These are phyloP conservation scores for Dendrolimus punctatus DNA, from an alignment of 1,140 invertebrate species.

Conservation along the genomic window DNA sequence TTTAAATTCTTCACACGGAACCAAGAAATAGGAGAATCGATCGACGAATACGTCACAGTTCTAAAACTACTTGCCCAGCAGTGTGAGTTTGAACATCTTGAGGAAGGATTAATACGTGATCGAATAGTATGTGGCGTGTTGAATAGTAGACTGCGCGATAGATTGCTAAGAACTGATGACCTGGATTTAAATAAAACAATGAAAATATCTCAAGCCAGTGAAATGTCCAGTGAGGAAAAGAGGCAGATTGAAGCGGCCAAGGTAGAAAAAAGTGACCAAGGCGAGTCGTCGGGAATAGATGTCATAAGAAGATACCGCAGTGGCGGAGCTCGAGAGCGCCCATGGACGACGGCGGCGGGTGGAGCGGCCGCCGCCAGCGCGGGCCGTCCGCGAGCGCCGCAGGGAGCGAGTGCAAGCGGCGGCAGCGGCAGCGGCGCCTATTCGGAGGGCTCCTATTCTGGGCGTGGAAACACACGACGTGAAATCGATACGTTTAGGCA, in stretches of 20 bases:
- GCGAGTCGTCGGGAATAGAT: conserved; percentile 1
- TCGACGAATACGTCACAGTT: conserved; percentile 12
- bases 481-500: too few relatives aligned
- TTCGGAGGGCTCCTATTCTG: too few relatives aligned
- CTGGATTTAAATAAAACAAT: conserved; percentile 12
- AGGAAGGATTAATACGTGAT: conserved; percentile 2
- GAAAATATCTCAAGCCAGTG: conserved; percentile 17
- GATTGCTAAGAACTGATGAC: conserved; percentile 15
- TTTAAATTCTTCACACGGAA: conserved; percentile 15
- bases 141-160: conserved; percentile 7
- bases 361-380: too few relatives aligned
- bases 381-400: too few relatives aligned
- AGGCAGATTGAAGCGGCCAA: conserved; percentile 1
- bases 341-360: too few relatives aligned
- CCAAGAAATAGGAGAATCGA: conserved; percentile 7
- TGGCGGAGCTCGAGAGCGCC: too few relatives aligned
- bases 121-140: conserved; percentile 9
- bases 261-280: not conserved
- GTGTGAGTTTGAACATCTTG: conserved; percentile 8
- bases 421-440: too few relatives aligned
- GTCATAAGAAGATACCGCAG: too few relatives aligned
- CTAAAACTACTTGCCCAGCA: conserved; percentile 8
- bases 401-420: too few relatives aligned
- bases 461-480: too few relatives aligned
- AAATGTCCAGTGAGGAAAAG: conserved; percentile 4